phyloP scores from a whole-genome alignment of 2,888 invertebrate species.

The Lasius fuliginosus region DNA sequence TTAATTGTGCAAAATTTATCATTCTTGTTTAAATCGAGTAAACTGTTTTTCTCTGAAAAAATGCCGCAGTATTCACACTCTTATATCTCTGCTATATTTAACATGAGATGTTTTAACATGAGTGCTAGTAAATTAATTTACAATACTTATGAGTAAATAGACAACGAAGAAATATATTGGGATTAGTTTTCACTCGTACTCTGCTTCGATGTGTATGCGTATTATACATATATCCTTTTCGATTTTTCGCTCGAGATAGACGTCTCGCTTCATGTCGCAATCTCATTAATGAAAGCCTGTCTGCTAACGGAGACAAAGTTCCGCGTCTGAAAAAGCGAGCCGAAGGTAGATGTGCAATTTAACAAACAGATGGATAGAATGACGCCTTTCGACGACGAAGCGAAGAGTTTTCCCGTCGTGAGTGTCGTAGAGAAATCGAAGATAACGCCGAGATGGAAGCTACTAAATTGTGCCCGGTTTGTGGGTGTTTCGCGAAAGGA shows the following conservation, averaged over 20 bases:
- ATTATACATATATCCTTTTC: not conserved
- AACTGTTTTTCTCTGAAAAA: too few relatives aligned
- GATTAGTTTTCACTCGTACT: not conserved
- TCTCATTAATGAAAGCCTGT: not conserved
- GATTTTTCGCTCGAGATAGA: not conserved
- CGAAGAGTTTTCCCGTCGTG: constrained; percentile 18
- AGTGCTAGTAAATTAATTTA: not conserved
- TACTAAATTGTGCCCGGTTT: constrained; percentile 54
- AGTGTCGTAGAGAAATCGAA: constrained; percentile 18
- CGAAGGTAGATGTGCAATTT: constrained; percentile 13
- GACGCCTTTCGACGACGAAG: constrained; percentile 29
- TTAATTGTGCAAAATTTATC: not conserved
- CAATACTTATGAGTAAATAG: not conserved
- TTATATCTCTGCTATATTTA: not conserved
- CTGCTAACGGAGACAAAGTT: not conserved
- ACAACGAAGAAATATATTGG: not conserved
- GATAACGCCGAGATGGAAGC: constrained; percentile 39
- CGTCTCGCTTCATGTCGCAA: not conserved
- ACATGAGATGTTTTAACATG: not conserved
- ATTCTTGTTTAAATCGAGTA: not conserved
- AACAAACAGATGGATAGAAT: not conserved
- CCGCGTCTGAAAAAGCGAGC: not conserved
- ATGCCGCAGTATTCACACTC: not conserved
- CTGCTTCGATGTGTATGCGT: not conserved
- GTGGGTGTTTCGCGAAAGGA: constrained; percentile 31